phyloP scores from a whole-genome alignment of 2,797 vertebrate species.

The Pangasius macronema region DNA sequence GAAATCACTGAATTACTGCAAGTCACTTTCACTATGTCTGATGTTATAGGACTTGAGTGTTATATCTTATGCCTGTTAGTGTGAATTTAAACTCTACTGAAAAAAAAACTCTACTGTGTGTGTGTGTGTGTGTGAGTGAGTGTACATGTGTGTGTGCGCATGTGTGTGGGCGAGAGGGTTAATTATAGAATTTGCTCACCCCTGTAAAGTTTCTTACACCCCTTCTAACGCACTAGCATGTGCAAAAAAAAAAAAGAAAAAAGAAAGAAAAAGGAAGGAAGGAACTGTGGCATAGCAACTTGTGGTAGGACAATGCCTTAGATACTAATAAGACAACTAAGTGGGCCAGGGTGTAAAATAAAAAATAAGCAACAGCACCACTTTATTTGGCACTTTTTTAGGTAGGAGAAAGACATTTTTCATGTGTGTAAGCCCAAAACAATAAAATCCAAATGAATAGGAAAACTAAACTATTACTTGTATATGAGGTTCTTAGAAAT shows the following conservation, averaged over 20 bases:
- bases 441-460: not conserved
- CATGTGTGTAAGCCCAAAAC: not conserved
- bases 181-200: not conserved
- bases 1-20: not conserved
- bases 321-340: not conserved
- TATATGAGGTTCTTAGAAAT: not conserved
- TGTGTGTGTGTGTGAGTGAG: not conserved
- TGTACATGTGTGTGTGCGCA: not conserved
- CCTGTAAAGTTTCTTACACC: not conserved
- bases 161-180: not conserved
- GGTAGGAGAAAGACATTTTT: not conserved
- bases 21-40: not conserved
- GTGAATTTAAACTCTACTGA: not conserved
- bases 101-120: not conserved
- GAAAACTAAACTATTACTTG: not conserved
- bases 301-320: not conserved
- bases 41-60: not conserved
- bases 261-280: not conserved
- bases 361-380: not conserved
- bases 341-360: not conserved
- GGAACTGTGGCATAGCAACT: not conserved
- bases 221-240: not conserved
- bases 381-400: not conserved
- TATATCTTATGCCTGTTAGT: not conserved
- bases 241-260: not conserved